A percentile compares a stretch with the other conserved stretches of the same genome.
These are phyloP conservation scores for Orycteropus afer DNA, from an alignment of 2,113 vertebrate species.

Conservation along the genomic window DNA sequence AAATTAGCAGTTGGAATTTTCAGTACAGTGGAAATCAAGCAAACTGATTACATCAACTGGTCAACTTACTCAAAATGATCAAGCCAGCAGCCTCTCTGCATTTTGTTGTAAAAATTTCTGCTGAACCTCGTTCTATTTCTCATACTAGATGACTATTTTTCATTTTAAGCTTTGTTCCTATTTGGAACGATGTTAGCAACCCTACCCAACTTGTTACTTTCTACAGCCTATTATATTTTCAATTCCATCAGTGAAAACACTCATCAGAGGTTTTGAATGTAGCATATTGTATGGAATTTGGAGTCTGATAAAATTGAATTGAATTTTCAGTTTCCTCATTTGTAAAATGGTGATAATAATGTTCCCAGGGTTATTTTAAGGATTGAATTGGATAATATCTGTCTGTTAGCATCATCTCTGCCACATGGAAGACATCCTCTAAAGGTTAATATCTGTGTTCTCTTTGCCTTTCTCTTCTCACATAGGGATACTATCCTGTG, in stretches of 20 bases:
- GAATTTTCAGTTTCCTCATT: not conserved
- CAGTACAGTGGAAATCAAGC: conserved; percentile 1
- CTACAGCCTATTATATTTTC: not conserved
- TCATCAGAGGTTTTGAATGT: not conserved
- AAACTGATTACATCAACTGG: not conserved
- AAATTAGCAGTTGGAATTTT: conserved; percentile 12
- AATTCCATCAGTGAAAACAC: not conserved
- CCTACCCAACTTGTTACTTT: not conserved
- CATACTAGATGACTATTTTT: conserved; percentile 2
- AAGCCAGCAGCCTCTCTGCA: not conserved
- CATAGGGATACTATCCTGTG: not conserved
- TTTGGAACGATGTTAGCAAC: not conserved
- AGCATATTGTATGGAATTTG: not conserved
- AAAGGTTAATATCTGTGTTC: not conserved
- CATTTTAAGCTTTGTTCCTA: not conserved
- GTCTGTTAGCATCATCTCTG: not conserved
- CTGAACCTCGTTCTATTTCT: not conserved
- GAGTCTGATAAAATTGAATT: not conserved
- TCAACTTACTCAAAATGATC: not conserved
- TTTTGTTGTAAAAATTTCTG: not conserved
- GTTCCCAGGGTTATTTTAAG: not conserved
- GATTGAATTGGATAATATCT: conserved; percentile 10
- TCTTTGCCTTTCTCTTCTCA: not conserved
- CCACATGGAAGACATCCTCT: not conserved
- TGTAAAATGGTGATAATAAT: conserved; percentile 4